phyloP scores from a whole-genome alignment of 2,888 invertebrate genomes.

The Sericinus montela region DNA sequence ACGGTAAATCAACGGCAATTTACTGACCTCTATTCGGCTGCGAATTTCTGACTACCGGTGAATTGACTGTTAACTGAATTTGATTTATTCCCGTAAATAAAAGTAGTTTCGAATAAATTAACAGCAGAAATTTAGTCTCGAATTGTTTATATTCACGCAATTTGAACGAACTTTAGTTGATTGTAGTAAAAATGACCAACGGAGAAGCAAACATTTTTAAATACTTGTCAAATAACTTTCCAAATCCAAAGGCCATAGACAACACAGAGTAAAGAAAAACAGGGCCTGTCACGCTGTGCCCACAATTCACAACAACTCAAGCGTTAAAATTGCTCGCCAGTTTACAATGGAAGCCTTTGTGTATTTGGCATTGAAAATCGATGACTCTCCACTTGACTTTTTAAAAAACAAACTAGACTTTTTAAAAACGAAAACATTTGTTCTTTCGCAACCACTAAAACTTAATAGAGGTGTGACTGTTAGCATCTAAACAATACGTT shows the following conservation, averaged over 20 bases:
- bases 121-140: too few species aligned
- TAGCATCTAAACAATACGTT: too few species aligned
- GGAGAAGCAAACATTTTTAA: too few species aligned
- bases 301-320: slow-evolving; percentile 17
- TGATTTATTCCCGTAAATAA: neutral
- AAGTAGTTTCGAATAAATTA: neutral
- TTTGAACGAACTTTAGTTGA: too few species aligned
- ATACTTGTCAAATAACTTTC: neutral
- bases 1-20: slow-evolving; percentile 8
- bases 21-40: slow-evolving; percentile 5
- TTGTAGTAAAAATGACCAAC: too few species aligned
- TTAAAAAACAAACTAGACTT: neutral
- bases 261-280: slow-evolving; percentile 8
- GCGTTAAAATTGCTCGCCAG: slow-evolving; percentile 17
- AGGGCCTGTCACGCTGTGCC: slow-evolving; percentile 5
- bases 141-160: too few species aligned
- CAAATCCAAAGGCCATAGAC: neutral
- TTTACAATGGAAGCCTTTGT: slow-evolving; percentile 15
- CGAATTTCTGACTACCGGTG: slow-evolving; percentile 3
- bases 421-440: slow-evolving; percentile 5
- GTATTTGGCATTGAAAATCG: slow-evolving; percentile 15
- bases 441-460: neutral
- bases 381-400: slow-evolving; percentile 1
- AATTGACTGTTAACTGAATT: slow-evolving; percentile 7
- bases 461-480: too few species aligned